Percentiles rank a stretch among this genome's conserved stretches.
These are phyloP conservation scores for Heteractis magnifica DNA, from an alignment of 92 coral and sea anemone genomes.

Conservation along the genomic window DNA sequence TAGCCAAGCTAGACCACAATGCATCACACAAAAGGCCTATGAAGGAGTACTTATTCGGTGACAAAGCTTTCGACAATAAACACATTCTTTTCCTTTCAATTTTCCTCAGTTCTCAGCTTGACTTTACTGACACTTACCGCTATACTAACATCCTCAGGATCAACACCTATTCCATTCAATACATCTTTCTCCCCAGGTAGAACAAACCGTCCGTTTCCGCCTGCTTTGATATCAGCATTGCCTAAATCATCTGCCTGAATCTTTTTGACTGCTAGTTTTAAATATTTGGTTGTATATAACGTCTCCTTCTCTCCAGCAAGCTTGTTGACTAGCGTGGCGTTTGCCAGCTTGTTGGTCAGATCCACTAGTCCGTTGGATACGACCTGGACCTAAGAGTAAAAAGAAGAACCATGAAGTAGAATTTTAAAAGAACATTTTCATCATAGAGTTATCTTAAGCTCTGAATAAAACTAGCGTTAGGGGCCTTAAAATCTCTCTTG, in stretches of 20 bases:
- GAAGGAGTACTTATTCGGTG: too few relatives aligned
- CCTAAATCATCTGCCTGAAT: slow-evolving; percentile 15
- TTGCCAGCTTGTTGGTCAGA: slow-evolving; percentile 18
- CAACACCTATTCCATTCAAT: not conserved
- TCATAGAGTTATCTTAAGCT: not conserved
- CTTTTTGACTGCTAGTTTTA: slow-evolving; percentile 38
- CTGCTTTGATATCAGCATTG: slow-evolving; percentile 7
- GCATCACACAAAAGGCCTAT: too few relatives aligned
- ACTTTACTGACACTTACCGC: slow-evolving; percentile 24
- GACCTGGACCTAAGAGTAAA: slow-evolving; percentile 2
- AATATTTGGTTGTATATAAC: slow-evolving; percentile 15
- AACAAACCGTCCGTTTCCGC: slow-evolving; percentile 26
- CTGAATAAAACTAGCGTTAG: too few relatives aligned
- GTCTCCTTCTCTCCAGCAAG: slow-evolving; percentile 43
- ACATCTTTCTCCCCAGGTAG: slow-evolving; percentile 46
- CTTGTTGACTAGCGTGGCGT: slow-evolving; percentile 38
- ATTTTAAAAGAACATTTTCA: not conserved
- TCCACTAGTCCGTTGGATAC: slow-evolving; percentile 5
- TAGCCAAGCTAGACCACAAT: too few relatives aligned
- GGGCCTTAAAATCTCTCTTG: not conserved
- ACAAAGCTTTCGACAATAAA: too few relatives aligned
- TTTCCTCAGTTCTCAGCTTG: not conserved
- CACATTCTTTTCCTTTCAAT: too few relatives aligned
- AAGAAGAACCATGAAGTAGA: not conserved
- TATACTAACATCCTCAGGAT: slow-evolving; percentile 14